These are phyloP conservation scores for Cephus pulcher DNA, from an alignment of 2,888 invertebrate species.

Conservation along the genomic window DNA sequence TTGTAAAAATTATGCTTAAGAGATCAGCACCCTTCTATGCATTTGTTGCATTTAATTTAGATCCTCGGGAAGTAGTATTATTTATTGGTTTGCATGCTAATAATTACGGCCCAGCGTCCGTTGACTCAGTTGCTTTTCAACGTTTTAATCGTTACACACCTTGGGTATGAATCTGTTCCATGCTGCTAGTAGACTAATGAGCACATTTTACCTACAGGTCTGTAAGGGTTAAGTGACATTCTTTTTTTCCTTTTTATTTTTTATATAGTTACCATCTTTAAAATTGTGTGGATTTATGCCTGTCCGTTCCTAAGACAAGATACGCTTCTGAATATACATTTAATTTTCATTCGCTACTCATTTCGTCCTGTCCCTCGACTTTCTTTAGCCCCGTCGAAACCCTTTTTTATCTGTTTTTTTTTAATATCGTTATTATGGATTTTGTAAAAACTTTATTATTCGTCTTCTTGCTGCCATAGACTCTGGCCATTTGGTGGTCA, in stretches of 20 bases:
- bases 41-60: background rate
- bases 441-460: background rate
- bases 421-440: background rate
- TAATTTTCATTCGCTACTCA: background rate
- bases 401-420: background rate
- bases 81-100: background rate
- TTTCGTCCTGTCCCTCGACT: background rate
- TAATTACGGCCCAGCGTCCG: background rate
- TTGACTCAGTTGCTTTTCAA: background rate
- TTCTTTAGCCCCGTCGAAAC: background rate
- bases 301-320: background rate
- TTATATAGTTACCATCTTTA: background rate
- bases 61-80: background rate
- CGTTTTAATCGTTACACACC: too few relatives aligned
- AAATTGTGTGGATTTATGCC: background rate
- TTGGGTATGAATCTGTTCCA: too few relatives aligned
- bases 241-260: background rate
- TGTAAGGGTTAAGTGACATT: background rate
- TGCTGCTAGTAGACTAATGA: too few relatives aligned
- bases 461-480: background rate
- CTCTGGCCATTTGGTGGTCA: background rate
- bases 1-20: background rate
- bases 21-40: background rate
- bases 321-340: background rate
- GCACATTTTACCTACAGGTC: too few relatives aligned